Evolutionary conservation across 2,113 vertebrate genomes (phyloP).

Genomic region (Gymnogyps californianus): DNA sequence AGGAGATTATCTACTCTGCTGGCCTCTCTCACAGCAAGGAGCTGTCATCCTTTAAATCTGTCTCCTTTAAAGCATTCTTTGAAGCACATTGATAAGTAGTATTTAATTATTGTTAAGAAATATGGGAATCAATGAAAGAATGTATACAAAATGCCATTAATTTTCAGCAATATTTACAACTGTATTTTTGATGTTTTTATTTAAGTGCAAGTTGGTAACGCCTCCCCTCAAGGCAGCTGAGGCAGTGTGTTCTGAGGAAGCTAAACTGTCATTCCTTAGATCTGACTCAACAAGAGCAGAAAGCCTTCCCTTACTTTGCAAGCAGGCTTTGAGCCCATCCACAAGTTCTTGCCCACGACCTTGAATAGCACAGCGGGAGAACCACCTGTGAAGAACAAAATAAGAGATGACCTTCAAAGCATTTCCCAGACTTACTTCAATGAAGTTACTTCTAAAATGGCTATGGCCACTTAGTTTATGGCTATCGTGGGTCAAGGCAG

Average conservation of each 20-base stretch:
- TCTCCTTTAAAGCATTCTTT: not conserved
- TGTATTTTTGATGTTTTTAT: not conserved
- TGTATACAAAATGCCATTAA: not conserved
- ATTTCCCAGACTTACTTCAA: not conserved
- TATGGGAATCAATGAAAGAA: not conserved
- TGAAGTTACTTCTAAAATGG: not conserved
- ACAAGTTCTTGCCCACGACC: slow-evolving; percentile 90
- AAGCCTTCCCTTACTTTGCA: slow-evolving; percentile 74
- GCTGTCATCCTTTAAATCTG: not conserved
- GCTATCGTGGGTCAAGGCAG: not conserved
- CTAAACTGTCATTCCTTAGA: not conserved
- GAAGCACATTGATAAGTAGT: not conserved
- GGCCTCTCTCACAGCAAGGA: not conserved
- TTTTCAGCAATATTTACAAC: not conserved
- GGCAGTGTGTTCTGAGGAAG: not conserved
- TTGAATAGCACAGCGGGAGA: slow-evolving; percentile 89
- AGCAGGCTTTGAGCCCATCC: slow-evolving; percentile 87
- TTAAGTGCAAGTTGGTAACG: not conserved
- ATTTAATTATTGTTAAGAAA: not conserved
- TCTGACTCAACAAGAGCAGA: not conserved
- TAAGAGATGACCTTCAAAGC: not conserved
- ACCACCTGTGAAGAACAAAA: slow-evolving; percentile 82
- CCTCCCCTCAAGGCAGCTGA: not conserved
- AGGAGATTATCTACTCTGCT: not conserved
- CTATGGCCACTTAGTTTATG: not conserved